Base-by-base conservation (phyloP, 2,113 vertebrate species). In the Solea senegalensis region DNA sequence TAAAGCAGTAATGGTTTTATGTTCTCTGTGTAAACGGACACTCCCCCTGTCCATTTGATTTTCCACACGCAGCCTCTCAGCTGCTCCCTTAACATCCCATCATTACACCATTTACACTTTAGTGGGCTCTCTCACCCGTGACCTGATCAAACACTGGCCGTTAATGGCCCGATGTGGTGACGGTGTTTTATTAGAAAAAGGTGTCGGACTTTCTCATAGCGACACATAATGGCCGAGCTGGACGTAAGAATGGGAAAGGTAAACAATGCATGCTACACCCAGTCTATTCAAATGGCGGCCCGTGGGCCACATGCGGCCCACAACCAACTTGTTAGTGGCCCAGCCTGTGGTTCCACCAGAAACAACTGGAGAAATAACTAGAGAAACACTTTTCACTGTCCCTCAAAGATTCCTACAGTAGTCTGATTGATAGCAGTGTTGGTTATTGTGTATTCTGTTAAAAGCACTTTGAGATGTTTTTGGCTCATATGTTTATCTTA, bases 1-100 rank as follows among this genome's bases (percentile, higher is more conserved):
- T 91, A 86, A 90, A 92, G 53, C 60, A 68, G 64, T 89, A 73
- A 92, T 88, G 79, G 69, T 8, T 90, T 90, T 88, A 89, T 74
- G 62, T 28, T 66, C 72, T 56, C 27, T 5, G 49, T 61, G 65
- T 70, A 80, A 85, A 88, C 81, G 79, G 64, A 64, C 51, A 13
- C 16, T 61, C 40, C 86, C 21, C 82, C 81, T 84, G 74, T 69
- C 46, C 50, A 41, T 76, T 54, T 21, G 69, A 69, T 78, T 82
- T 34, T 76, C 78, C 82, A 72, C 69, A 39, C 44, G 54, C 76
- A 9, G 54, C 41, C 68, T 72, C 52, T 40, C 27, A 59, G 79
- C 76, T 56, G 67, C 73, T 68, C 67, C 76, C 40, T 43, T 60
- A 44, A 76, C 53, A 13, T 71, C 72, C 82, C 72, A 83, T 88